Percentiles rank a stretch among this genome's conserved stretches.
Conservation (phyloP, 2,888 invertebrate species). For the Melipona beecheii region DNA sequence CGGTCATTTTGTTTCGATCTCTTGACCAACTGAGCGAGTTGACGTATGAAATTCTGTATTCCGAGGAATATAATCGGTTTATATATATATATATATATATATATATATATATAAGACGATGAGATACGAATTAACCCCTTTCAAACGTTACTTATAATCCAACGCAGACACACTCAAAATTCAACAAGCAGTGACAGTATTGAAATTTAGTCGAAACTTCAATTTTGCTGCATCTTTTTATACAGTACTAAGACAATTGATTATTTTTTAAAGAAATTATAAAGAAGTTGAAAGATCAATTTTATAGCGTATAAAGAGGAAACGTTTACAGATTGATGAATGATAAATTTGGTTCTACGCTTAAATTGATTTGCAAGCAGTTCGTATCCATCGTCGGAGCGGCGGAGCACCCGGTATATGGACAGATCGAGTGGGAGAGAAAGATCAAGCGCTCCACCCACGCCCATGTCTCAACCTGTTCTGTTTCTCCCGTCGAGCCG, state of each 20-base stretch:
- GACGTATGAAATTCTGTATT: background rate
- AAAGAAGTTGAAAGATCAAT: too few relatives aligned
- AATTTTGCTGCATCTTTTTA: too few relatives aligned
- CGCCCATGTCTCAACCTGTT: constrained; percentile 83
- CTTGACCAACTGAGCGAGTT: background rate
- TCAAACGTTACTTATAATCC: background rate
- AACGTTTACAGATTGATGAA: too few relatives aligned
- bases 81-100: background rate
- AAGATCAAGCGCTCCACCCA: constrained; percentile 83
- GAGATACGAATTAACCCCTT: background rate
- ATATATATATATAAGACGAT: background rate
- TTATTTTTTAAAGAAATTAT: too few relatives aligned
- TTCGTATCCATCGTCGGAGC: constrained; percentile 50
- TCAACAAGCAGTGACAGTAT: too few relatives aligned
- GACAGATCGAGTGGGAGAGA: constrained; percentile 72
- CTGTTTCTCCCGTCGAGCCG: constrained; percentile 77
- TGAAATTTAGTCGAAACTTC: too few relatives aligned
- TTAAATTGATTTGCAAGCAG: constrained; percentile 26
- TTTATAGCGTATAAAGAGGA: too few relatives aligned
- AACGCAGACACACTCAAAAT: too few relatives aligned
- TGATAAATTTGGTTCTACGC: too few relatives aligned
- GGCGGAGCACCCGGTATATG: constrained; percentile 64
- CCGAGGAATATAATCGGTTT: background rate
- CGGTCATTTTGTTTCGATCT: background rate
- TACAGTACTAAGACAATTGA: too few relatives aligned